Base-by-base conservation (phyloP, 1,140 invertebrate species). In the Temnothorax curvispinosus region DNA sequence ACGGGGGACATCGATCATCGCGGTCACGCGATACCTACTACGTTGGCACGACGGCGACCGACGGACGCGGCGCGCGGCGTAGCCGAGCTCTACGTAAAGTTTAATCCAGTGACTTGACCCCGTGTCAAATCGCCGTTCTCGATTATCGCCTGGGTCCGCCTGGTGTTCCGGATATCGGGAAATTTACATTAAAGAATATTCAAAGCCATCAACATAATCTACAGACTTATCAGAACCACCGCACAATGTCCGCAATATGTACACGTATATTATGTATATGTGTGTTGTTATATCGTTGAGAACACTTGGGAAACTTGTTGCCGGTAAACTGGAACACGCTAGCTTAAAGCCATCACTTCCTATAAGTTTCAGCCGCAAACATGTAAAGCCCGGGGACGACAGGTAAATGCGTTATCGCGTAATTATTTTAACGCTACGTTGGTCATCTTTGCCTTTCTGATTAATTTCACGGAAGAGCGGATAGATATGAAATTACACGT, bases 1-100 rank as follows among this genome's bases (percentile, higher is more conserved):
- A 64, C 86, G 18, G 41, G 85, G 78, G 72, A 85, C 90, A 92
- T 91, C 90, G 92, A 93, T 93, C 91, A 93, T 92, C 87, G 69
- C 56, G 89, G 91, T 93, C 92, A 93, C 92, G 92, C 91, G 90
- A 93, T 89, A 69, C 65, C 38, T 69, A 88, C 38, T 69, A 88
- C 85, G 88, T 81, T 76, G 62, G 50, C 71, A 11, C 60, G 27
- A 54, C 65, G 32, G 65, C 32, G 27, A 27, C 27, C 27, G 27
- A 27, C 27, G 60, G 27, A 27, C 27, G 60, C 65, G 32, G 54
- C 32, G 75, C 27, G 60, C 65, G 32, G 60, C 32, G 75, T 86
- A 58, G 38, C 74, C 44, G 85, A 72, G 75, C 32, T 7, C 65
- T 44, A 32, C 62, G 54, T 50, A 69, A 78, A 60, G 72, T 62